Evolutionary conservation across 2,113 vertebrate genomes (phyloP).

Genomic region (Pituophis catenifer): DNA sequence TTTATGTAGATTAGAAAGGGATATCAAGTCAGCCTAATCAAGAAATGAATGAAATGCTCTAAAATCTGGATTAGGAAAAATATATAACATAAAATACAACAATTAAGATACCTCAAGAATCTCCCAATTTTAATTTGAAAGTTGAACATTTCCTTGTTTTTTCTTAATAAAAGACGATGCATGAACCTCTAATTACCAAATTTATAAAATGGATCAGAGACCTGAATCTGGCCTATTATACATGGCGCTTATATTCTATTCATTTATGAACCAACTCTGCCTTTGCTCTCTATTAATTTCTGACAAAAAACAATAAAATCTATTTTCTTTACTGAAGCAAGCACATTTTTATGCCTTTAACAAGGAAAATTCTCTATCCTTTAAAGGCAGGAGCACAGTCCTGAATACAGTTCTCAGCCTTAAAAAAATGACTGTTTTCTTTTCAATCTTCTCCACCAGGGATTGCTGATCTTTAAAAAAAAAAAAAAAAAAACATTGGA

Average conservation of each 20-base stretch:
- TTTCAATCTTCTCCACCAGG: neutral
- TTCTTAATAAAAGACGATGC: neutral
- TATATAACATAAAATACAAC: neutral
- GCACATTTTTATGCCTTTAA: neutral
- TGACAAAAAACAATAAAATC: neutral
- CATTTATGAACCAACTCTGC: neutral
- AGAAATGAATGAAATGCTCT: neutral
- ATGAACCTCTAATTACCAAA: neutral
- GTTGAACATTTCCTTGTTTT: neutral
- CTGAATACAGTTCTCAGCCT: neutral
- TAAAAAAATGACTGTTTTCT: neutral
- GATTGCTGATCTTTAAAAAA: neutral
- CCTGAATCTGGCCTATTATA: neutral
- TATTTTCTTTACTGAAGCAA: neutral
- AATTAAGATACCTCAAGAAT: neutral
- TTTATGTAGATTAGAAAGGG: neutral
- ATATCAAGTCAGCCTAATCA: neutral
- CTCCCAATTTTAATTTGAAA: neutral
- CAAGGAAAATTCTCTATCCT: neutral
- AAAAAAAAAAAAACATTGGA: neutral
- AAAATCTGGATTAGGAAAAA: neutral
- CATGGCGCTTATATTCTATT: neutral
- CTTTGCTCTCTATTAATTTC: neutral
- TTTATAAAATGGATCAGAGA: neutral
- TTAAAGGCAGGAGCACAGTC: neutral